Evolutionary conservation across 2,797 vertebrate species (phyloP), one percentile per base, ranked within the genome.

Genomic region (Cuniculus paca): DNA sequence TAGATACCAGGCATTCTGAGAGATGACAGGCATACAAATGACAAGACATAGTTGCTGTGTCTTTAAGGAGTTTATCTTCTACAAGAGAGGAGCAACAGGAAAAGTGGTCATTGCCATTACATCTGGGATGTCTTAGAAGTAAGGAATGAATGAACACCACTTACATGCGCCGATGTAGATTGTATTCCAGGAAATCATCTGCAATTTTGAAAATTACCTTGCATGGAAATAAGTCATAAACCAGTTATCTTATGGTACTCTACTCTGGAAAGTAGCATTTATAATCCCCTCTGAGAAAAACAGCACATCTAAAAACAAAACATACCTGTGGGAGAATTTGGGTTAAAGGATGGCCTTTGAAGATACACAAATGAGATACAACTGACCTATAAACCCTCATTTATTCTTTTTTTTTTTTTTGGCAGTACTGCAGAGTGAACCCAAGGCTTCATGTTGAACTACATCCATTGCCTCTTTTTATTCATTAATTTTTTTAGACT

Each of bases 291-390:
- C 28, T 4, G n/a, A 2, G 16, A 50, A 4, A 19, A 91, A 60
- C 20, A 45, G 24, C 5, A 82, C 20, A 48, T 24, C 8, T 36
- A 45, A 56, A 86, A 83, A 52, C 16, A 70, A 89, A 83, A 50
- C 19, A 63, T 50, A 11, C 65, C 65, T 48, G 28, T 22, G 1
- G 19, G 6, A 89, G 78, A 28, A 61, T 54, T 72, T 87, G 8
- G n/a, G 48, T 88, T 81, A 72, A 90, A 96, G 86, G 58, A 80
- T 6, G 20, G 48, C 45, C 39, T 95, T 52, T n/a, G 68, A 83
- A 52, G 61, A 19, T 63, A 58, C n/a, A 39, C n/a, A 42, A 65
- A 54, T 60, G 36, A 75, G 19, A 36, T 26, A 45, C 24, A 68
- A 87, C 42, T 58, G 14, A 48, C 90, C 34, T 54, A 86, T 48